These are phyloP conservation scores for western clawed frog (Xenopus tropicalis) DNA, from an alignment of 2,113 vertebrate genomes.

Conservation along the genomic window DNA sequence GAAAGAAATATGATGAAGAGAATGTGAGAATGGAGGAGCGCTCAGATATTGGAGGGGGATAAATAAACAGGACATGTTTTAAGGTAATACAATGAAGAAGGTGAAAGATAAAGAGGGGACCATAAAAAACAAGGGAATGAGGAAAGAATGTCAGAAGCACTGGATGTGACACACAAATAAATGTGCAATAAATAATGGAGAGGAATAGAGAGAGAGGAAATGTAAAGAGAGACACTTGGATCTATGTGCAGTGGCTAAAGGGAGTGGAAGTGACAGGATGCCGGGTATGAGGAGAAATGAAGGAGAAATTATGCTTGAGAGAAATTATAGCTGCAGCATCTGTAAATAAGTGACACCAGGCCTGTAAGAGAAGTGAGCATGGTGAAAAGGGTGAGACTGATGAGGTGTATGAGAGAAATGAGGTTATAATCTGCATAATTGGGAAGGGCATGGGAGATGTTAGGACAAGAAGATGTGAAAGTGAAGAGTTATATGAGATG, in stretches of 20 bases:
- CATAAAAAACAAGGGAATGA: no score
- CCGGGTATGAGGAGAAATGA: not conserved
- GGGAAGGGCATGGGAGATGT: not conserved
- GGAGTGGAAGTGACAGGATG: no score
- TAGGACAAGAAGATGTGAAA: not conserved
- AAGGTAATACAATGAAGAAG: not conserved
- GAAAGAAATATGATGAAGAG: no score
- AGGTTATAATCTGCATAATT: not conserved
- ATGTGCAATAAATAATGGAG: not conserved
- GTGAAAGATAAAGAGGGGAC: not conserved
- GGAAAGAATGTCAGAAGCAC: not conserved
- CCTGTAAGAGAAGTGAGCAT: not conserved
- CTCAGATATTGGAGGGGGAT: no score
- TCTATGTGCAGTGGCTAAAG: no score
- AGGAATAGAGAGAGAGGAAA: not conserved
- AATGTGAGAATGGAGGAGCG: no score
- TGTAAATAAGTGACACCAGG: not conserved
- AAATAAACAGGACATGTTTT: not conserved
- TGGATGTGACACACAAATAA: not conserved
- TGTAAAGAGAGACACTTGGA: not conserved
- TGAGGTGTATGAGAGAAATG: not conserved
- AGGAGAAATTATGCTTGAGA: not conserved
- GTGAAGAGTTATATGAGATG: slow-evolving; percentile 2
- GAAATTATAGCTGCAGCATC: not conserved
- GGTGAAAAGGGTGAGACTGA: not conserved